phyloP scores from a whole-genome alignment of 2,113 vertebrate genomes.

The Hiodon tergisus region DNA sequence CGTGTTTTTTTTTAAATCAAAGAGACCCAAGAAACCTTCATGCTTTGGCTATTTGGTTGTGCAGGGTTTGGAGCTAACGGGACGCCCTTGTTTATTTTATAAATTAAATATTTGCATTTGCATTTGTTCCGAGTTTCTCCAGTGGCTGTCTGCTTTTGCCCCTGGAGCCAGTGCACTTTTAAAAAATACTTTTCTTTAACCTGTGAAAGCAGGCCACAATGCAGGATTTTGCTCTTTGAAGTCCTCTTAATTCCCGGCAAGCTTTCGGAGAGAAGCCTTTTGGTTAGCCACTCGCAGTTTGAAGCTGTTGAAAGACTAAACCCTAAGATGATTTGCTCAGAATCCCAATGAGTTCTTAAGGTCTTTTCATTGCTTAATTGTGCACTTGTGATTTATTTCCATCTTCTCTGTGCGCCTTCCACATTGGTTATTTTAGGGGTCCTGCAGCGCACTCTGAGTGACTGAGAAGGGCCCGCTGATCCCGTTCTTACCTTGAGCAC shows the following conservation, averaged over 20 bases:
- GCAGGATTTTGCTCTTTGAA: conserved; percentile 22
- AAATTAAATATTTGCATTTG: neutral
- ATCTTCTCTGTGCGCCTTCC: neutral
- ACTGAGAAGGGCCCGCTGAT: neutral
- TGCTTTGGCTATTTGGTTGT: neutral
- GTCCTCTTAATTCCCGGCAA: conserved; percentile 18
- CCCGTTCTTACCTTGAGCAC: neutral
- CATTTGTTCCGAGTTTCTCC: conserved; percentile 11
- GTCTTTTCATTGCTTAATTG: neutral
- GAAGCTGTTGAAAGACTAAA: conserved; percentile 12
- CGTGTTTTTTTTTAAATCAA: no score
- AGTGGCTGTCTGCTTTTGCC: neutral
- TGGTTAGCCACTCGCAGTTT: conserved; percentile 16
- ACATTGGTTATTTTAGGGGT: neutral
- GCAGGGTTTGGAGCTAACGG: neutral
- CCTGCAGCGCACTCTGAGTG: neutral
- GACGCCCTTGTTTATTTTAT: no score
- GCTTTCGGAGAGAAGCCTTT: conserved; percentile 13
- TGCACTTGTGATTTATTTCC: conserved; percentile 9
- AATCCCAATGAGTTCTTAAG: conserved; percentile 14
- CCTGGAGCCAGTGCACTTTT: neutral
- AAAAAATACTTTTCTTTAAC: no score
- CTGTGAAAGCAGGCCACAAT: neutral
- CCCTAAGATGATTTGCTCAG: conserved; percentile 20
- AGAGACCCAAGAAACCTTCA: no score